These are phyloP conservation scores for Amblyornis subalaris DNA, from an alignment of 2,113 vertebrate species.

Conservation along the genomic window DNA sequence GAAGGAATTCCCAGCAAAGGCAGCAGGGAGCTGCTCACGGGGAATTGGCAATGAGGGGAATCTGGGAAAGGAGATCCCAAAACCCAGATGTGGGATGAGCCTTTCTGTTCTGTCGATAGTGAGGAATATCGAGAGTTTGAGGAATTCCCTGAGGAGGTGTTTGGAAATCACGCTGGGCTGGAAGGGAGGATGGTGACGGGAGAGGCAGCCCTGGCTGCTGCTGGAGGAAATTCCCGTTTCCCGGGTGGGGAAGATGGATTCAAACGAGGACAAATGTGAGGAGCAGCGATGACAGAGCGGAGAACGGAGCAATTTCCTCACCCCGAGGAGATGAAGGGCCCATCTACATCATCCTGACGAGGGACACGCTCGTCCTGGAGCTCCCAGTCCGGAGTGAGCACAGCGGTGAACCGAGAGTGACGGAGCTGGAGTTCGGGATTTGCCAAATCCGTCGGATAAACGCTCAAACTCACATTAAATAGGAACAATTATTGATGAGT, in stretches of 20 bases:
- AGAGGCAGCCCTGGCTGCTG: not conserved
- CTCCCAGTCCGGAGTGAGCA: not conserved
- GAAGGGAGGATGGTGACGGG: not conserved
- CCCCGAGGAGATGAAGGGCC: not conserved
- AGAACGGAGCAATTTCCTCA: not conserved
- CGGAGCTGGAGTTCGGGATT: not conserved
- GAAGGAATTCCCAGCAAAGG: not conserved
- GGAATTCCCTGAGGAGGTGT: not conserved
- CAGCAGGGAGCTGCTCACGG: rapidly evolving
- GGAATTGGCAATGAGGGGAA: not conserved
- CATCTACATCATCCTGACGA: not conserved
- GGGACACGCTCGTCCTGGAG: not conserved
- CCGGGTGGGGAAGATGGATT: not conserved
- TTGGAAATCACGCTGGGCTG: too few species aligned
- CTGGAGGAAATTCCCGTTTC: not conserved
- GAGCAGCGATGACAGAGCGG: not conserved
- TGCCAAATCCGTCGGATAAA: not conserved
- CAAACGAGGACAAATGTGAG: not conserved
- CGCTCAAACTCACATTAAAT: not conserved
- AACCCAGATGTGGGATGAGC: not conserved
- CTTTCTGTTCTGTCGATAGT: rapidly evolving
- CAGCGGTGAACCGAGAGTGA: not conserved
- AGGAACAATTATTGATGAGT: not conserved
- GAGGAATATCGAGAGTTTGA: not conserved
- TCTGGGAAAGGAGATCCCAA: not conserved